Base-by-base conservation (phyloP, 1,140 invertebrate species). In the Triops longicaudatus region DNA sequence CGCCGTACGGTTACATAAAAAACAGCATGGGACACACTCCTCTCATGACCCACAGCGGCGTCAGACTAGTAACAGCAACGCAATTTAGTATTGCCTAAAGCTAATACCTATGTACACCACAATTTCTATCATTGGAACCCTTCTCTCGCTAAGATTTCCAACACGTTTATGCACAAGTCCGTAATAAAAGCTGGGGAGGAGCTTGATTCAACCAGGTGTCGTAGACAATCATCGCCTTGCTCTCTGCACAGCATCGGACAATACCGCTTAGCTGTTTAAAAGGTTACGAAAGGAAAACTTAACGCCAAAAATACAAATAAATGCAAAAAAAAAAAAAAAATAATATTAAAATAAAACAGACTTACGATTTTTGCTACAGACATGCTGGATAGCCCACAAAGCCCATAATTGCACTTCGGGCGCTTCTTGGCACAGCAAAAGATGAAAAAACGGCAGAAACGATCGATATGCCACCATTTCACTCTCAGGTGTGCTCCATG, bases 381-480 rank as follows among this genome's bases (percentile, higher is more conserved):
- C 92, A 83, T 94, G 92, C 82, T 92, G 90, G 80, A 93, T 91
- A 0, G 92, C 92, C 92, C 92, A 94, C 10, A 92, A 88, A 41
- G 92, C 91, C 92, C 92, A 94, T 26, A 93, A 82, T 81, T 93
- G 92, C 50, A 93, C 91, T 73, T 90, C 88, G 81, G 88, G 86
- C 77, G 88, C 87, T 76, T 89, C 87, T 26, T 85, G 83, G 77
- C 87, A 88, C 42, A 83, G 82, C 31, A 93, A 82, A 31, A 93
- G 83, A 1, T 91, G 89, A 79, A 92, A 90, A 83, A 93, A 93
- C 44, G 92, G 92, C 78, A 88, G 88, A 82, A 94, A 93, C 71
- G 91, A 93, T 80, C 92, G 86, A 83, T 94, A 94, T 12, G 92
- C 91, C 22, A 94, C 92, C 92, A 93, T 94, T 83, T 93, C 92